phyloP scores from a whole-genome alignment of 2,113 vertebrate genomes.

The Hypomesus transpacificus region DNA sequence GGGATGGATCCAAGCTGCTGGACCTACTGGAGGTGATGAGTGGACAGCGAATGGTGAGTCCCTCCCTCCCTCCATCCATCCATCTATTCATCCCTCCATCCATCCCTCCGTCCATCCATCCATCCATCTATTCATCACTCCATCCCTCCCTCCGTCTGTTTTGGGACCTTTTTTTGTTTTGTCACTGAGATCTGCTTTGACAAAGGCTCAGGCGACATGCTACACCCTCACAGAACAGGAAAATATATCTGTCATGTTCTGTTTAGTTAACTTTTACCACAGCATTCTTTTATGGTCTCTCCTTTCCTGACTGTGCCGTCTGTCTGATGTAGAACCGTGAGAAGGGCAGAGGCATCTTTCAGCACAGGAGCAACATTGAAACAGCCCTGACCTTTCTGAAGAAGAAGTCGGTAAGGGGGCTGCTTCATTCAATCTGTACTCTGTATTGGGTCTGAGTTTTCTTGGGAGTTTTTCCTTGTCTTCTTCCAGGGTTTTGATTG shows the following conservation, averaged over 20 bases:
- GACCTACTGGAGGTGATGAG: conserved; percentile 96
- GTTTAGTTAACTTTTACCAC: not conserved
- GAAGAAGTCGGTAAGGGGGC: conserved; percentile 78
- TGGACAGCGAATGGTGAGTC: conserved; percentile 79
- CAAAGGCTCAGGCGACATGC: too few species aligned
- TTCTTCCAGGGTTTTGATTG: too few species aligned
- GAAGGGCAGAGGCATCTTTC: conserved; percentile 84
- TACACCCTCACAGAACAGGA: not conserved
- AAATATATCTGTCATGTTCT: not conserved
- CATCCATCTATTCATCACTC: too few species aligned
- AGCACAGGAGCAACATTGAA: conserved; percentile 90
- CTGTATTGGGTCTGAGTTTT: too few species aligned
- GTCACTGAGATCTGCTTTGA: too few species aligned
- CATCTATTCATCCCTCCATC: too few species aligned
- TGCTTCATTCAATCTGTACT: too few species aligned
- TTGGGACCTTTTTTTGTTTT: too few species aligned
- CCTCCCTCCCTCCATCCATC: not conserved
- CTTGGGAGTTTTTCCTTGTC: too few species aligned
- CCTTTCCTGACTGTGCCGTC: not conserved
- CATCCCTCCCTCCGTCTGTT: too few species aligned
- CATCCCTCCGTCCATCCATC: too few species aligned
- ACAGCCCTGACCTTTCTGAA: conserved; percentile 86
- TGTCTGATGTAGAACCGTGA: conserved; percentile 79
- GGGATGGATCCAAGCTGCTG: conserved; percentile 83
- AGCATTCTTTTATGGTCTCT: not conserved